Evolutionary conservation across 2,888 invertebrate genomes (phyloP), one percentile per base, ranked within the genome.

Genomic region (Lapara coniferarum): DNA sequence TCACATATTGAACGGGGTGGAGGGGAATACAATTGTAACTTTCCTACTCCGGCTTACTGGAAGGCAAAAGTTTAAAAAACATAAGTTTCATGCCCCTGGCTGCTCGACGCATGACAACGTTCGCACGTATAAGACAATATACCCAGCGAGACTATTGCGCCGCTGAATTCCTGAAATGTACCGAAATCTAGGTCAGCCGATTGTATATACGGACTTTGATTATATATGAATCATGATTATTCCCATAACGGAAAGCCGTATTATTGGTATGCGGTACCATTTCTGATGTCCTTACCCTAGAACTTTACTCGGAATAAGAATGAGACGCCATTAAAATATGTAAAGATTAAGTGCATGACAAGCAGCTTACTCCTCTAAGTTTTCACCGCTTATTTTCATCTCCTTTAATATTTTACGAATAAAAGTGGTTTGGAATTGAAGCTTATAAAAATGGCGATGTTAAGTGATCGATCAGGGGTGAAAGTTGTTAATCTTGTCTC

Each of bases 21-120:
- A 88, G 90, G 88, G 85, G 90, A 90, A 92, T 86, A 92, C 93
- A 93, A 93, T 93, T 92, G 93, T 92, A 93, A 93, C 92, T 93
- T 93, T 92, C 86, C 82, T 86, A 84, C 87, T 85, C 85, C 87
- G 81, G 86, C 89, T 89, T 88, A 89, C 86, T 88, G 83, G 87
- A 86, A 89, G 90, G 89, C 88, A 88, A 88, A 91, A 93, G 89
- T 93, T 93, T 92, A 92, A 93, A 93, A 93, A 93, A 93, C 89
- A 92, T 90, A 93, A 93, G 92, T 92, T 91, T 74, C 81, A 82
- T 84, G 83, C 81, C 83, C 80, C 75, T 73, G 77, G 80, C 78
- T 81, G 78, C 76, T 79, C 78, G 77, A 78, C 80, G 83, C 81
- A 84, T 83, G 82, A 82, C 83, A 81, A 82, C 84, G 81, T 85